These are phyloP conservation scores for Diabrotica balteata DNA, from an alignment of 2,888 invertebrate genomes.

Conservation along the genomic window DNA sequence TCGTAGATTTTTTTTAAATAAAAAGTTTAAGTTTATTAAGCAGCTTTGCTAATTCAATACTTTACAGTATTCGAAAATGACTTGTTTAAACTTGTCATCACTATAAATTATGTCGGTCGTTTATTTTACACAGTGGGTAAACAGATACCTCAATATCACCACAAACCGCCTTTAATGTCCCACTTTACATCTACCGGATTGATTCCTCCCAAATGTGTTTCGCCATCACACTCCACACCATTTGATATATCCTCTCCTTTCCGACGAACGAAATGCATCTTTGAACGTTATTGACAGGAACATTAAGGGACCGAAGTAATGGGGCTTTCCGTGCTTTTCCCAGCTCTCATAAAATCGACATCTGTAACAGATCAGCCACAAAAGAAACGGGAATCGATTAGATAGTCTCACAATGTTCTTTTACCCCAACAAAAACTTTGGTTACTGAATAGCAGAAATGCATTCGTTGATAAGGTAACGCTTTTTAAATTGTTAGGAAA, in stretches of 20 bases:
- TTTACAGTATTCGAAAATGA: too few relatives aligned
- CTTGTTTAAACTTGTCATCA: too few relatives aligned
- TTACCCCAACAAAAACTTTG: conserved; percentile 38
- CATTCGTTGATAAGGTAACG: neutral
- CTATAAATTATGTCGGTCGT: too few relatives aligned
- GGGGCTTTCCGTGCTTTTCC: conserved; percentile 40
- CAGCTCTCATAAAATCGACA: conserved; percentile 56
- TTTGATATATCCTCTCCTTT: conserved; percentile 30
- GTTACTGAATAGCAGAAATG: conserved; percentile 1
- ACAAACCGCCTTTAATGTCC: too few relatives aligned
- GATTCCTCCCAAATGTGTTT: conserved; percentile 3
- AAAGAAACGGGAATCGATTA: conserved; percentile 55
- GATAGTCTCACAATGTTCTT: conserved; percentile 39
- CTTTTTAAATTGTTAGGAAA: neutral
- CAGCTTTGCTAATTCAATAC: too few relatives aligned
- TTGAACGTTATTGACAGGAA: conserved; percentile 50
- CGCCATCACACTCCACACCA: conserved; percentile 8
- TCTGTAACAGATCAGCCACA: conserved; percentile 58
- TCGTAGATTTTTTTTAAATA: too few relatives aligned
- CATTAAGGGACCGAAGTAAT: conserved; percentile 49
- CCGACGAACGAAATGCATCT: conserved; percentile 39
- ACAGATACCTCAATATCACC: too few relatives aligned
- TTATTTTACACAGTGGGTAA: too few relatives aligned
- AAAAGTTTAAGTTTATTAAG: too few relatives aligned
- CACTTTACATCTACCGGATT: too few relatives aligned